Percentiles rank a stretch among this genome's conserved stretches.
Conservation (phyloP, 2,113 vertebrate genomes). For the Sorex fumeus region DNA sequence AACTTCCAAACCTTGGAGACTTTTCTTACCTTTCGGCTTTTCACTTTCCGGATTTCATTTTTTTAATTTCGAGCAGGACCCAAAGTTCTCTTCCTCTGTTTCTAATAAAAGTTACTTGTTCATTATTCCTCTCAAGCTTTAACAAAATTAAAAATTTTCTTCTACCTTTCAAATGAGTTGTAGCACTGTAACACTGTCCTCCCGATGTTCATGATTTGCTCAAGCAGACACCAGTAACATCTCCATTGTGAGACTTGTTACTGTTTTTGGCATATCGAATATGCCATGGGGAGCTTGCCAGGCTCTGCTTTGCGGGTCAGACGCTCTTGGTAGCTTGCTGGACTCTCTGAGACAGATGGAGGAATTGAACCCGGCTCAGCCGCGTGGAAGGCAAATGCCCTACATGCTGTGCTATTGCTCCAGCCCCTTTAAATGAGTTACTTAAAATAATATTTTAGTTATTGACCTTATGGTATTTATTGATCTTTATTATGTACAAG, state of each 20-base stretch:
- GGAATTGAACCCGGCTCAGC: too few relatives aligned
- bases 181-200: too few relatives aligned
- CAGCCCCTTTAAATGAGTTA: conserved; percentile 57
- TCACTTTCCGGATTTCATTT: conserved; percentile 69
- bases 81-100: conserved; percentile 53
- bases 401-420: too few relatives aligned
- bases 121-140: conserved; percentile 46
- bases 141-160: conserved; percentile 64
- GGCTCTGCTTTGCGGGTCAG: too few relatives aligned
- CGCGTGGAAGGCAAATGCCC: too few relatives aligned
- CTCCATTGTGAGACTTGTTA: too few relatives aligned
- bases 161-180: conserved; percentile 32
- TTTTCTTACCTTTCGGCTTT: conserved; percentile 59
- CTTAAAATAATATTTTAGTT: conserved; percentile 61
- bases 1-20: conserved; percentile 12
- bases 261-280: too few relatives aligned
- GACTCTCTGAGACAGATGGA: too few relatives aligned
- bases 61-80: conserved; percentile 54
- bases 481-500: conserved; percentile 18
- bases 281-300: too few relatives aligned
- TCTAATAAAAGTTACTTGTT: conserved; percentile 65
- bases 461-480: conserved; percentile 24
- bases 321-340: too few relatives aligned
- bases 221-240: too few relatives aligned
- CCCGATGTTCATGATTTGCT: too few relatives aligned